phyloP scores from a whole-genome alignment of 2,113 vertebrate species.

The Sinosuthora webbiana region DNA sequence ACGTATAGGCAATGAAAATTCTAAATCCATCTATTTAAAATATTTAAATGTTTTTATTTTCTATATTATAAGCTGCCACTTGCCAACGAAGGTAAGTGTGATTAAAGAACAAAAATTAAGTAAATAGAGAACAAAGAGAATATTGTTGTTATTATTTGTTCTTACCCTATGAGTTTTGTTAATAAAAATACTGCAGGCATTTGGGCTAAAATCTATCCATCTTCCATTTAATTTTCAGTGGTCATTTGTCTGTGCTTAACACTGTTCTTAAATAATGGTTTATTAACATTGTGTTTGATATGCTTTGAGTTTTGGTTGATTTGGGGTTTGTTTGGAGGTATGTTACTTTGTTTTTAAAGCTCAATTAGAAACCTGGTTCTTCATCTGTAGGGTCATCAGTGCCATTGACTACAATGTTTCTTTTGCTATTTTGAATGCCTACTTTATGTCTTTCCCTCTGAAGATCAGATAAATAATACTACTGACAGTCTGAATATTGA shows the following conservation, averaged over 20 bases:
- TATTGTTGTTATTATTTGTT: background rate
- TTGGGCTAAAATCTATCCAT: background rate
- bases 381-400: background rate
- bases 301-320: background rate
- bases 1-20: background rate
- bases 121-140: background rate
- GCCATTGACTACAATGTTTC: background rate
- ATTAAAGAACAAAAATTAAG: background rate
- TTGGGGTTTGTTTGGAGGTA: background rate
- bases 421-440: background rate
- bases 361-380: background rate
- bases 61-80: background rate
- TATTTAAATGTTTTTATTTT: slow-evolving; percentile 23
- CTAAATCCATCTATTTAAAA: background rate
- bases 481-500: background rate
- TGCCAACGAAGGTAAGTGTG: slow-evolving; percentile 15
- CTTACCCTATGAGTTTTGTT: background rate
- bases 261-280: background rate
- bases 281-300: background rate
- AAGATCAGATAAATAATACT: background rate
- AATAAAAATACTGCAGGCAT: background rate
- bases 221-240: background rate
- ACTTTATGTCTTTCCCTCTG: background rate
- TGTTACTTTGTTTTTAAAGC: background rate
- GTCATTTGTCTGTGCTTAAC: background rate